phyloP scores from a whole-genome alignment of 2,888 invertebrate genomes.

The Entomobrya proxima region DNA sequence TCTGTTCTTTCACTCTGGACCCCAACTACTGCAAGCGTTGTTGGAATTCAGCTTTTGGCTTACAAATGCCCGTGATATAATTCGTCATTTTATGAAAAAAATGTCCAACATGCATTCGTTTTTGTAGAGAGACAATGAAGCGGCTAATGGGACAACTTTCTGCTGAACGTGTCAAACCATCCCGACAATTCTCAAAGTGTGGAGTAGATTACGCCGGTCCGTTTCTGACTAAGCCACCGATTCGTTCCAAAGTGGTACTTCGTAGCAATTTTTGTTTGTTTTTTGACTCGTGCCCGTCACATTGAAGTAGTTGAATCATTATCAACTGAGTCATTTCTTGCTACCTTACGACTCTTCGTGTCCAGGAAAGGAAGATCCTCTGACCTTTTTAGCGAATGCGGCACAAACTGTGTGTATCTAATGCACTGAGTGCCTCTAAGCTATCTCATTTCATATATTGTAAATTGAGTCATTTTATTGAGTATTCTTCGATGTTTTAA shows the following conservation, averaged over 20 bases:
- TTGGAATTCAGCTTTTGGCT: slow-evolving; percentile 13
- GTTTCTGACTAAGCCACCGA: not conserved
- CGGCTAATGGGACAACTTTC: slow-evolving; percentile 76
- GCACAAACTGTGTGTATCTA: slow-evolving; percentile 9
- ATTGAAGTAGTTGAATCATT: not conserved
- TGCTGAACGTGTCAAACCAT: slow-evolving; percentile 64
- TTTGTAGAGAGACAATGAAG: slow-evolving; percentile 1
- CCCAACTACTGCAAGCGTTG: not conserved
- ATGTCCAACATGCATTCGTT: slow-evolving; percentile 57
- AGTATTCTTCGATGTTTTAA: too few species aligned
- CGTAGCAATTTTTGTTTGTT: not conserved
- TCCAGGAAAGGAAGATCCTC: not conserved
- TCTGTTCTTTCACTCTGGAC: too few species aligned
- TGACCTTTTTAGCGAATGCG: not conserved
- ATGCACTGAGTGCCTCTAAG: too few species aligned
- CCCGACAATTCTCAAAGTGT: slow-evolving; percentile 73
- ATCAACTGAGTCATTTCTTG: not conserved
- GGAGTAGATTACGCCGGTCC: slow-evolving; percentile 60
- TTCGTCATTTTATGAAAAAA: not conserved
- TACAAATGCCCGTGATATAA: not conserved
- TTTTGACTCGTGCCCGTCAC: not conserved
- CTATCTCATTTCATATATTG: too few species aligned
- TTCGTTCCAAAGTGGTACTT: not conserved
- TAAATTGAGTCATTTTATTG: too few species aligned
- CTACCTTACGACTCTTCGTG: not conserved